Evolutionary conservation across 2,113 vertebrate genomes (phyloP).

Genomic region (Acinonyx jubatus): DNA sequence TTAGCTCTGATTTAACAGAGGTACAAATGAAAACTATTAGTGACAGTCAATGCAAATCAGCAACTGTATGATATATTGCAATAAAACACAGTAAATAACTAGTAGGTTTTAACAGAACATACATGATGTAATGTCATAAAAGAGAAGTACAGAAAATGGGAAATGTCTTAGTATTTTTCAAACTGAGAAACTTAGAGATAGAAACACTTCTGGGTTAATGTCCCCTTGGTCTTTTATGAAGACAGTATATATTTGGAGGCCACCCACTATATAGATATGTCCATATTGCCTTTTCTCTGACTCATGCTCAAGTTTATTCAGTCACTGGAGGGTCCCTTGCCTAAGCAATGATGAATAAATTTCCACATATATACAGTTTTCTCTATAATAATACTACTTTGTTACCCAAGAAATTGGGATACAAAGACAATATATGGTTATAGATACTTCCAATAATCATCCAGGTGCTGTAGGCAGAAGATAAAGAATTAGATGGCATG

Average conservation of each 20-base stretch:
- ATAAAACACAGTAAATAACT: conserved; percentile 22
- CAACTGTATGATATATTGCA: conserved; percentile 11
- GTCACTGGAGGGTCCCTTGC: not conserved
- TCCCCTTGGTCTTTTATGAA: not conserved
- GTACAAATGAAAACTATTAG: conserved; percentile 18
- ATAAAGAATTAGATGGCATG: not conserved
- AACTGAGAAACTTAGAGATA: not conserved
- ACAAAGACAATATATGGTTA: not conserved
- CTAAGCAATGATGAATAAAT: conserved; percentile 31
- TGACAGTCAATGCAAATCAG: not conserved
- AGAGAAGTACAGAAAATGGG: not conserved
- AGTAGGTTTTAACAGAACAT: not conserved
- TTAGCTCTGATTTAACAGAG: conserved; percentile 10
- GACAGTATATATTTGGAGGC: not conserved
- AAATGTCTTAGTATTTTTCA: not conserved
- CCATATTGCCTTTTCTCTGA: not conserved
- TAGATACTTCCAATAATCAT: conserved; percentile 31
- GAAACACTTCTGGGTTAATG: not conserved
- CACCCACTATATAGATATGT: not conserved
- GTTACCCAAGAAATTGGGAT: not conserved
- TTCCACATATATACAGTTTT: not conserved
- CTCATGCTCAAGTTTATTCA: not conserved
- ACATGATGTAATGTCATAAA: not conserved
- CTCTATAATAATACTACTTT: not conserved
- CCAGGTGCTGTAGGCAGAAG: not conserved